These are phyloP conservation scores for Ischnura elegans DNA, from an alignment of 2,888 invertebrate genomes.

Conservation along the genomic window DNA sequence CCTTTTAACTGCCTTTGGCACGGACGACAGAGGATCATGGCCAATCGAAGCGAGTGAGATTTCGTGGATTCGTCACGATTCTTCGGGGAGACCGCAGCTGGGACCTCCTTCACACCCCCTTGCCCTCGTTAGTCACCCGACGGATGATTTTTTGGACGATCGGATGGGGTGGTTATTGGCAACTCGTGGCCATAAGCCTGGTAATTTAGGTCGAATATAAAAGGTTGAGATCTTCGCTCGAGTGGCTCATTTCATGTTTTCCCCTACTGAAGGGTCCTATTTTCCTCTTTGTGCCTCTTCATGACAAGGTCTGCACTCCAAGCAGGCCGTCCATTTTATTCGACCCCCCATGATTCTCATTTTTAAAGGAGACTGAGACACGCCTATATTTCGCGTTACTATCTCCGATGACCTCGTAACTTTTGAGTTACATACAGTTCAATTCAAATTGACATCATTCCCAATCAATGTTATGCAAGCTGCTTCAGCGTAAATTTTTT, in stretches of 20 bases:
- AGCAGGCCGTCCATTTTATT: neutral
- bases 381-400: no score
- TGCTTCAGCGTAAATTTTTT: no score
- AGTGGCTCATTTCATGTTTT: neutral
- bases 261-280: neutral
- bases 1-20: neutral
- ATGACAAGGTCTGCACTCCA: neutral
- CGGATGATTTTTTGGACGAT: neutral
- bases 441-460: no score
- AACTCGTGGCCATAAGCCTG: neutral
- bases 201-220: neutral
- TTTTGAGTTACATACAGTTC: no score
- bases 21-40: neutral
- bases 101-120: constrained; percentile 10
- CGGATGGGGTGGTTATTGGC: neutral
- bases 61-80: neutral
- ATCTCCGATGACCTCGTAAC: no score
- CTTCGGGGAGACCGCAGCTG: neutral
- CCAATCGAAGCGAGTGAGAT: neutral
- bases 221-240: neutral
- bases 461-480: no score
- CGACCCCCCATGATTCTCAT: no score
- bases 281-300: neutral
- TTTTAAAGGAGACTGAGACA: no score
- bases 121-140: constrained; percentile 7